Percentiles rank a stretch among this genome's conserved stretches.
Conservation (phyloP, 2,113 vertebrate genomes). For the Ursus arctos region DNA sequence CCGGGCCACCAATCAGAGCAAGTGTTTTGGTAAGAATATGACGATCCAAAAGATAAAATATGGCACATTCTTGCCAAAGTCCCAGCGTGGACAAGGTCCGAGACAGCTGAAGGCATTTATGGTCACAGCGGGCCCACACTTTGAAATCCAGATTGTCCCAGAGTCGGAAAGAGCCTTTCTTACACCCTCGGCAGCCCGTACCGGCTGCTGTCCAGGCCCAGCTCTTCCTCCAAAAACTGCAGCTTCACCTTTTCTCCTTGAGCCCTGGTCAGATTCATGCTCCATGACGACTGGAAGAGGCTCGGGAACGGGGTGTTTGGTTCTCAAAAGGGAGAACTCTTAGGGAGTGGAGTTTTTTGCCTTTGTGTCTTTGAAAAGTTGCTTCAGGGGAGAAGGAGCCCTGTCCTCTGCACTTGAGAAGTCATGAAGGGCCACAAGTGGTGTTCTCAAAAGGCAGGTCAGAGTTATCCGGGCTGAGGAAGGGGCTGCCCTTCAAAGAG, state of each 20-base stretch:
- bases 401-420: neutral
- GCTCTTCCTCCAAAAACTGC: neutral
- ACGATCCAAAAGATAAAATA: neutral
- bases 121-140: neutral
- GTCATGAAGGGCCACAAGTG: neutral
- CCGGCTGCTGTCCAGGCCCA: neutral
- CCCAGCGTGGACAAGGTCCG: neutral
- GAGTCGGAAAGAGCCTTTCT: neutral
- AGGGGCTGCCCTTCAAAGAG: neutral
- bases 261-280: neutral
- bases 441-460: neutral
- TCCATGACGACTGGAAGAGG: neutral
- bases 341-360: neutral
- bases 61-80: neutral
- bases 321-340: neutral
- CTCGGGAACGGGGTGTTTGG: neutral
- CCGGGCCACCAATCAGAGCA: conserved; percentile 98
- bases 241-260: neutral
- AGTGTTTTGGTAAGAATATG: conserved; percentile 95
- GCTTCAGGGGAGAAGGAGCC: neutral
- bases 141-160: neutral
- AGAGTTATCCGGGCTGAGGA: neutral
- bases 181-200: no score
- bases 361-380: neutral
- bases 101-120: neutral